Conservation (phyloP, 2,113 vertebrate species). For the Scomber scombrus region DNA sequence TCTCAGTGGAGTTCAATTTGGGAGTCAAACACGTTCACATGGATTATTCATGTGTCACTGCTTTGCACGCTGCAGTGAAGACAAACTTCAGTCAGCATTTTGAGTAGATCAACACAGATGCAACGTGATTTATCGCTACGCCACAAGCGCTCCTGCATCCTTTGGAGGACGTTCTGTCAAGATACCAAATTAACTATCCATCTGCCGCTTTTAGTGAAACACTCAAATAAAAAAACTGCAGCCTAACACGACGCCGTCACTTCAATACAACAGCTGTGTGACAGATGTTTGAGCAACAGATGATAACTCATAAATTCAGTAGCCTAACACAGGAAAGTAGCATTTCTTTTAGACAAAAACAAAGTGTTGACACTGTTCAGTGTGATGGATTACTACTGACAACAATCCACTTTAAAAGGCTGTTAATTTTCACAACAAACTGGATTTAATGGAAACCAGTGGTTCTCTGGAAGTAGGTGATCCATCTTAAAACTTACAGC, state of each 20-base stretch:
- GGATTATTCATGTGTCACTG: background rate
- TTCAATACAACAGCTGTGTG: conserved; percentile 9
- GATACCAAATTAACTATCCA: background rate
- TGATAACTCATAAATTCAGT: too few species aligned
- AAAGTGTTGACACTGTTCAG: too few species aligned
- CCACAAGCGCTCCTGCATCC: background rate
- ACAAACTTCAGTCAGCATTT: background rate
- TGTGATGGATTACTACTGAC: too few species aligned
- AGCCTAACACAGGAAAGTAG: background rate
- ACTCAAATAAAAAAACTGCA: background rate
- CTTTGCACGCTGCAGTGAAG: background rate
- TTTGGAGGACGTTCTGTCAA: background rate
- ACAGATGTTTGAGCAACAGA: too few species aligned
- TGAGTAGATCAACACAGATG: background rate
- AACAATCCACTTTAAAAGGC: too few species aligned
- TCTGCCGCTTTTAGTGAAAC: conserved; percentile 2
- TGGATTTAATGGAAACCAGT: too few species aligned
- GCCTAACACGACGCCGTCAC: background rate
- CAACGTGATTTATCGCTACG: background rate
- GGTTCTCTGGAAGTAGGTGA: too few species aligned
- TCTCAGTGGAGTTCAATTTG: background rate
- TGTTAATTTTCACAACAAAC: too few species aligned
- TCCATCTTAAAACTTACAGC: too few species aligned
- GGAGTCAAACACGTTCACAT: background rate
- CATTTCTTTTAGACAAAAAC: background rate